Conservation (phyloP, 1,140 invertebrate genomes). For the Drosophila bipectinata region DNA sequence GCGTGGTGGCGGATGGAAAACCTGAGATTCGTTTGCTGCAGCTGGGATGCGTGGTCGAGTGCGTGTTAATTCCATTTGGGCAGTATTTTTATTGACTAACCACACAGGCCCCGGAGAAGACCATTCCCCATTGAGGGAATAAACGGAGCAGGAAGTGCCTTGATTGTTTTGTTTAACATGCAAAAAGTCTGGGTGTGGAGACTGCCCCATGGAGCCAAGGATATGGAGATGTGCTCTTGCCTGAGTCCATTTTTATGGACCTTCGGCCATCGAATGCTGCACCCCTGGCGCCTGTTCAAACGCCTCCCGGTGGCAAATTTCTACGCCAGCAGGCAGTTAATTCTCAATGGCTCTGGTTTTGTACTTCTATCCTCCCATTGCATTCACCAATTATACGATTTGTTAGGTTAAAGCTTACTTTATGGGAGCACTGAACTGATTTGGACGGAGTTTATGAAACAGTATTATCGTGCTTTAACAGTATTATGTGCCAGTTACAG, state of each 20-base stretch:
- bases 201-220: conserved; percentile 19
- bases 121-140: conserved; percentile 27
- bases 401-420: background rate
- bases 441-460: background rate
- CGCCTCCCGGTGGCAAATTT: conserved; percentile 4
- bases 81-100: conserved; percentile 78
- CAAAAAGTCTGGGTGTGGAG: conserved; percentile 24
- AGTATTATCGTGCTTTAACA: background rate
- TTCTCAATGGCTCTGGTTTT: background rate
- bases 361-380: background rate
- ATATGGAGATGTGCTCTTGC: conserved; percentile 17
- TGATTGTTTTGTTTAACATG: conserved; percentile 73
- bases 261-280: conserved; percentile 10
- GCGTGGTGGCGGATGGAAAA: conserved; percentile 30
- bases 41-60: conserved; percentile 39
- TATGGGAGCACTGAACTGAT: background rate
- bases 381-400: background rate
- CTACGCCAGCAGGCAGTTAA: background rate
- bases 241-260: conserved; percentile 15
- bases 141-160: conserved; percentile 40
- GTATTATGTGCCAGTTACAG: background rate
- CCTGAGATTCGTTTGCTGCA: conserved; percentile 19
- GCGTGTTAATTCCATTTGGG: conserved; percentile 77
- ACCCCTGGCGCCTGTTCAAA: background rate
- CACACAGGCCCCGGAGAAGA: conserved; percentile 42